A percentile compares a stretch with the other conserved stretches of the same genome.
phyloP scores from a whole-genome alignment of 1,140 invertebrate genomes.

The Cataglyphis hispanica region DNA sequence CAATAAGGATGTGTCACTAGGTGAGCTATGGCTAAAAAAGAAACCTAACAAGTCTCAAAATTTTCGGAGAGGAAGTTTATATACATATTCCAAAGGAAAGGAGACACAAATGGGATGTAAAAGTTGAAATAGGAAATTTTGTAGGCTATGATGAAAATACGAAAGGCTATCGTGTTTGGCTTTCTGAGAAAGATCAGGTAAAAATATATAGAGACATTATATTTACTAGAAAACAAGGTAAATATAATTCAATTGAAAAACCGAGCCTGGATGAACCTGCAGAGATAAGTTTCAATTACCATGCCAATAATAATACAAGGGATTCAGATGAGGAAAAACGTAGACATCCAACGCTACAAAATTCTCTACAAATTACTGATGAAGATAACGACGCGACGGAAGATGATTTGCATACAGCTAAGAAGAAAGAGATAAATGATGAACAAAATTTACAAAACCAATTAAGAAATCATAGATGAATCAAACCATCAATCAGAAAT shows the following conservation, averaged over 20 bases:
- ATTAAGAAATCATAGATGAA: neutral
- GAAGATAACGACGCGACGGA: neutral
- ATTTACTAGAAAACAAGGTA: too few species aligned
- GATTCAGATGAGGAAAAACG: neutral
- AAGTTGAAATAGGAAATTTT: conserved; percentile 36
- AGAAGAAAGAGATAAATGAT: neutral
- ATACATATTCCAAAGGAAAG: conserved; percentile 54
- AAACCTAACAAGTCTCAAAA: conserved; percentile 37
- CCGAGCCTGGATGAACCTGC: too few species aligned
- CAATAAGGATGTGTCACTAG: conserved; percentile 56
- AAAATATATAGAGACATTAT: too few species aligned
- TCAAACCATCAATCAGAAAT: neutral
- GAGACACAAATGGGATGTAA: conserved; percentile 53
- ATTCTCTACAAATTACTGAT: neutral
- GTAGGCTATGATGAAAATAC: conserved; percentile 41
- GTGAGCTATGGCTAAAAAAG: conserved; percentile 50
- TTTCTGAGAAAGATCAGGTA: neutral
- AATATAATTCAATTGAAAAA: too few species aligned
- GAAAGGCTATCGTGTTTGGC: conserved; percentile 44
- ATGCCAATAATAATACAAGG: too few species aligned
- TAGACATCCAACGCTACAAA: neutral
- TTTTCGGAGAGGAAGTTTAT: conserved; percentile 59
- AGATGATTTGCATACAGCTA: neutral
- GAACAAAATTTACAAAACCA: neutral
- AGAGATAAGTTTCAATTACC: too few species aligned